Evolutionary conservation across 2,797 vertebrate genomes (phyloP).

Genomic region (Tachyglossus aculeatus): DNA sequence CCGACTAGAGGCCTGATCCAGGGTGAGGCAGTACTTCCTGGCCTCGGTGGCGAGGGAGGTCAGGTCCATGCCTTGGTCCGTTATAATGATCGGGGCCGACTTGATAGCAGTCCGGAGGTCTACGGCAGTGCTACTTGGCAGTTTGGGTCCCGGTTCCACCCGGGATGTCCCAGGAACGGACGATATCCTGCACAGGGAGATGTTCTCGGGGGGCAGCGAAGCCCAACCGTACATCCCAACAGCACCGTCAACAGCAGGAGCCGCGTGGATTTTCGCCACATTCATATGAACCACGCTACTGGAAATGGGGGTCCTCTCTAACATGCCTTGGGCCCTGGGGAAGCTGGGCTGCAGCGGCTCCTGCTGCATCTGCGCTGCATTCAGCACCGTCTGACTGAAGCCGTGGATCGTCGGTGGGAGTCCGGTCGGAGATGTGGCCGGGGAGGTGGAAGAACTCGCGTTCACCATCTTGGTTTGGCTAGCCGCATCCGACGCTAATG

Average conservation of each 20-base stretch:
- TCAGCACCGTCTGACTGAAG: slow-evolving; percentile 77
- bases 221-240: slow-evolving; percentile 82
- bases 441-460: slow-evolving; percentile 88
- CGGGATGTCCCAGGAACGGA: slow-evolving; percentile 84
- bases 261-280: slow-evolving; percentile 70
- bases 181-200: slow-evolving; percentile 90
- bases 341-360: slow-evolving; percentile 77
- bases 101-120: slow-evolving; percentile 91
- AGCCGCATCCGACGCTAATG: slow-evolving; percentile 82
- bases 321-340: slow-evolving; percentile 66
- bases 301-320: slow-evolving; percentile 70
- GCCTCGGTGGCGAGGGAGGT: slow-evolving; percentile 93
- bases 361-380: slow-evolving; percentile 76
- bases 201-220: slow-evolving; percentile 88
- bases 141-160: slow-evolving; percentile 84
- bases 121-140: slow-evolving; percentile 80
- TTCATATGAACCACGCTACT: slow-evolving; percentile 34
- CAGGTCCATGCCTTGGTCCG: slow-evolving; percentile 98
- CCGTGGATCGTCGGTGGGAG: slow-evolving; percentile 79
- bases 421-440: slow-evolving; percentile 88
- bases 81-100: slow-evolving; percentile 93
- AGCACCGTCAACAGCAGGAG: slow-evolving; percentile 74
- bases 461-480: slow-evolving; percentile 85
- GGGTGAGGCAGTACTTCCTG: slow-evolving; percentile 89
- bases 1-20: slow-evolving; percentile 84